Conservation (phyloP, 1,140 invertebrate genomes). For the Formica exsecta region DNA sequence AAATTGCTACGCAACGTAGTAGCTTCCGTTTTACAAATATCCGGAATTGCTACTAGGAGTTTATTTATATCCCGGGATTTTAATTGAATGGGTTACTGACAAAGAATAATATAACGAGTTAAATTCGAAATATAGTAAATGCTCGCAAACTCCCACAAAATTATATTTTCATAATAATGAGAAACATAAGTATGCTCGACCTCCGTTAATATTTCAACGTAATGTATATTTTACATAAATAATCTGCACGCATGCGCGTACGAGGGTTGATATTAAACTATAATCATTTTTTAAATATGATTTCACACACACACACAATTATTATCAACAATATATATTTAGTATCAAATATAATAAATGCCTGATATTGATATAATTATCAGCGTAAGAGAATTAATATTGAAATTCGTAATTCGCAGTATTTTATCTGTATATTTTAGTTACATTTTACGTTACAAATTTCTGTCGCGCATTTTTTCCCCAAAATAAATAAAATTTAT, state of each 20-base stretch:
- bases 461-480: background rate
- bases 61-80: slow-evolving; percentile 18
- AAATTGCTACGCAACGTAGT: background rate
- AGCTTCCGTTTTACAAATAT: background rate
- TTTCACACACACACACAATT: background rate
- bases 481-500: background rate
- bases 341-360: background rate
- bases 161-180: slow-evolving; percentile 12
- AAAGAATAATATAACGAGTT: background rate
- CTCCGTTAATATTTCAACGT: slow-evolving; percentile 12
- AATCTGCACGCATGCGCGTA: background rate
- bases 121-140: background rate
- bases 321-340: background rate
- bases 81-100: background rate
- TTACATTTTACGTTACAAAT: background rate
- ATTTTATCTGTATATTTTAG: background rate
- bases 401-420: background rate
- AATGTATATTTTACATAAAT: slow-evolving; percentile 27
- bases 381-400: background rate
- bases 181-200: background rate
- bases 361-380: background rate
- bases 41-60: background rate
- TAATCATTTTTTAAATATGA: slow-evolving; percentile 31
- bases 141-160: background rate
- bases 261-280: slow-evolving; percentile 34